phyloP scores from a whole-genome alignment of 1,140 invertebrate genomes.

The Bursaphelenchus mucronatus region DNA sequence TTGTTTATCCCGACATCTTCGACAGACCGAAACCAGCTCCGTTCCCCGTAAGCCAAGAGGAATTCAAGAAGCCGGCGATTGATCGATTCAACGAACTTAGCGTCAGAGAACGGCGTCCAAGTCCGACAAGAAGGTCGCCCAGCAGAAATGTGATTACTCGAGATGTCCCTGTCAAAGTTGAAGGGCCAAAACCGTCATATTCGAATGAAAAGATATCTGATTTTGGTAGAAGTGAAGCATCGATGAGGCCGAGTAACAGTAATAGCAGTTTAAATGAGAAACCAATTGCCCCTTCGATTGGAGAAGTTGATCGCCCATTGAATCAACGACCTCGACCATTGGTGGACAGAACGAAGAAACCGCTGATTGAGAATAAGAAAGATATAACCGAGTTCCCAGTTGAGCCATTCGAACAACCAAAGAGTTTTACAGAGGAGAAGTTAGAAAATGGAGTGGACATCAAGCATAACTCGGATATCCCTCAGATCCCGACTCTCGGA shows the following conservation, averaged over 20 bases:
- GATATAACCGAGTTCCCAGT: not conserved
- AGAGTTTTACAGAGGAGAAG: no score
- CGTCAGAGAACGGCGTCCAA: no score
- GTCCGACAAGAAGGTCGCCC: no score
- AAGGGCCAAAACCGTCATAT: constrained; percentile 5
- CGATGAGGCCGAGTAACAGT: not conserved
- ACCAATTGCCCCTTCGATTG: not conserved
- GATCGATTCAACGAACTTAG: no score
- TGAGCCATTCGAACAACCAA: no score
- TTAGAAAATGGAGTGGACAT: no score
- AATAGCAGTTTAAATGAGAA: not conserved
- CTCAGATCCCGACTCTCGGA: no score
- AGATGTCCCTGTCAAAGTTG: not conserved
- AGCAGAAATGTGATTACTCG: not conserved
- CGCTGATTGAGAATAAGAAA: not conserved
- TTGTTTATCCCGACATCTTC: not conserved
- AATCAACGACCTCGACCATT: not conserved
- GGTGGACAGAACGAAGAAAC: constrained; percentile 15
- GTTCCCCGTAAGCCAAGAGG: not conserved
- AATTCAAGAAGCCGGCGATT: not conserved
- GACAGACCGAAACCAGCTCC: not conserved
- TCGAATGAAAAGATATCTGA: not conserved
- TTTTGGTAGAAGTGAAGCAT: not conserved
- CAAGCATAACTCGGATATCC: no score
- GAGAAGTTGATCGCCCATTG: not conserved